phyloP scores from a whole-genome alignment of 2,113 vertebrate genomes.

The Vimba vimba region DNA sequence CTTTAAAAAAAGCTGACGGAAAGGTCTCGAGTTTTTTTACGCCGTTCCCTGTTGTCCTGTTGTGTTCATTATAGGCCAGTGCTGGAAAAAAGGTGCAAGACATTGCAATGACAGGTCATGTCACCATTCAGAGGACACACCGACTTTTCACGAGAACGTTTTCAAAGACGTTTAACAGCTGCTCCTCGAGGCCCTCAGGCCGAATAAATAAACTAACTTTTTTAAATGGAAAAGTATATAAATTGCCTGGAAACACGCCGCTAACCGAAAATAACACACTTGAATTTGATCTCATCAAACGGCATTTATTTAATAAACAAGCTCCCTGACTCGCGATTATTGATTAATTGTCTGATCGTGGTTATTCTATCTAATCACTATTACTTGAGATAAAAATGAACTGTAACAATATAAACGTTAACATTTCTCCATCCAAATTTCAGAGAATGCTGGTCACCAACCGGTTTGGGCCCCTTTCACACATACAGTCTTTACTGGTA shows the following conservation, averaged over 20 bases:
- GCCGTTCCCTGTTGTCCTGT: background rate
- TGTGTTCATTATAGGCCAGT: background rate
- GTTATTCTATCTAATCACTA: background rate
- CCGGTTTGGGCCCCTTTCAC: background rate
- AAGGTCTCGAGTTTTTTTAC: too few relatives aligned
- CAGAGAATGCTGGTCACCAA: too few relatives aligned
- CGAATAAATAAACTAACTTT: conserved; percentile 31
- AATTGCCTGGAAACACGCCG: background rate
- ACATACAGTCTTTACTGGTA: too few relatives aligned
- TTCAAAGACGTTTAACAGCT: conserved; percentile 40
- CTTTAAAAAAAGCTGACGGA: too few relatives aligned
- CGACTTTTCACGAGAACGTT: conserved; percentile 45
- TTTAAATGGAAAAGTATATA: conserved; percentile 10
- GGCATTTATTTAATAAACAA: background rate
- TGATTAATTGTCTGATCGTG: background rate
- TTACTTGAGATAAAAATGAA: background rate
- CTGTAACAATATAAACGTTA: too few relatives aligned
- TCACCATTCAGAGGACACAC: conserved; percentile 20
- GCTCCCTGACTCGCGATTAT: background rate
- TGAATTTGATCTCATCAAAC: background rate
- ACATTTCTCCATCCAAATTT: background rate
- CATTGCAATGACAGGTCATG: conserved; percentile 35
- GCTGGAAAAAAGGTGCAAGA: background rate
- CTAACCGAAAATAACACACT: background rate
- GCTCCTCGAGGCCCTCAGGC: background rate